Base-by-base conservation (phyloP, 53 echinoderm and acorn worm species). In the Holothuria leucospilota region DNA sequence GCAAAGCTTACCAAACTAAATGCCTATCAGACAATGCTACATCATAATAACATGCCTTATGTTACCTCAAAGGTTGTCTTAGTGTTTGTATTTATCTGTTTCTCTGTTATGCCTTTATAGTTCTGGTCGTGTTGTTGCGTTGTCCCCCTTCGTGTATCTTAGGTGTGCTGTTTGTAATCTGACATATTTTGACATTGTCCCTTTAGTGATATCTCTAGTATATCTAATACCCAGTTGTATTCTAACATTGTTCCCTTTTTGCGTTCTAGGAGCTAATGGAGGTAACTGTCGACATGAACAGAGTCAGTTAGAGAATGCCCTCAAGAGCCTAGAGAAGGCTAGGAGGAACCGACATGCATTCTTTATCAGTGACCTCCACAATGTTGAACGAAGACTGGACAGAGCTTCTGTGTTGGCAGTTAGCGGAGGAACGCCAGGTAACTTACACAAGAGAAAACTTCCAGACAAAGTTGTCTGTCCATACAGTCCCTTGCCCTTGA, bases 271-370 rank as follows among this genome's bases (percentile, higher is more conserved):
- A 58, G 93, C 95, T 14, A 93, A 95, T 39, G 99, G 93, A 4
- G 86, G 68, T 42, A 98, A 98, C 87, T 90, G 88, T n/a, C 92
- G 99, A 23, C 99, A 95, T 68, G 99, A 98, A 81, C 93, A 93
- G 90, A 95, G 85, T 51, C 90, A 83, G 59, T 82, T 98, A n/a
- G 99, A 98, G 87, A 85, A 83, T 4, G 85, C 90, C n/a, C 71
- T 92, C 42, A 98, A 98, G 75, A 93, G 95, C 21, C 68, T 98
- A 84, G 88, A 92, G 20, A 85, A 91, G 51, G 77, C 92, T 25
- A 80, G 95, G 66, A 87, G 77, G 30, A 90, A 90, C 58, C 85
- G 91, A 29, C 91, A 88, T 34, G 81, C 75, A 8, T 85, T 88
- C 64, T 63, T 87, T 63, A 93, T 98, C 69, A 88, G 89, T 9